Evolutionary conservation across 2,888 invertebrate species (phyloP), one percentile per base, ranked within the genome.

Genomic region (Beris chalybata): DNA sequence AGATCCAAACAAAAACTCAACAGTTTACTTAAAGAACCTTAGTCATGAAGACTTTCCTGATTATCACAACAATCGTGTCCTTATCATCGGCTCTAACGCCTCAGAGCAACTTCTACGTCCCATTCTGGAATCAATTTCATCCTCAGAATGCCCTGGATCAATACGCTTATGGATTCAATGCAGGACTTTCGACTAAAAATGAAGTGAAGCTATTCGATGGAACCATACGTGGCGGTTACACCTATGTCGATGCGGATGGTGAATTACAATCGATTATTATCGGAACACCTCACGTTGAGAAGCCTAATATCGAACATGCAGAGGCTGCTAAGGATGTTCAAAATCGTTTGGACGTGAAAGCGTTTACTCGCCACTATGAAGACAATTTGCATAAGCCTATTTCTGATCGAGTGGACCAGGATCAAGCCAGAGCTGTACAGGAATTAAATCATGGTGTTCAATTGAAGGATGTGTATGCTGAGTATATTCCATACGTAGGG

Each of bases 61-160:
- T 38, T 38, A 7, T 5, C 9, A 7, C 38, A 1, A 5, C 9
- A 38, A 38, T 38, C 5, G 38, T 38, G 5, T 6, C 48, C 15
- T 5, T 12, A 4, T 53, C 30, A 22, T 29, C 53, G 53, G 29
- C 30, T 3, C 7, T 29, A 53, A 6, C n/a, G 7, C 30, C 5
- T 2, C 5, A 53, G 5, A 4, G 5, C 5, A 15, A 53, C 2
- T n/a, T 22, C 15, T 53, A 30, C 22, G 64, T 56, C 11, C 78
- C 77, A 58, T 72, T 76, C 59, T 71, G 78, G 69, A 74, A 74
- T 54, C 78, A 79, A 72, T 83, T 82, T 74, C 85, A 85, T 74
- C 78, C 82, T 47, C 85, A 85, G 75, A 83, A 85, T 74, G 81
- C 79, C 59, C 76, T 82, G 48, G 85, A 85, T 2, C 83, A 83